Base-by-base conservation (phyloP, 2,888 invertebrate species). In the Drosophila macrospina region DNA sequence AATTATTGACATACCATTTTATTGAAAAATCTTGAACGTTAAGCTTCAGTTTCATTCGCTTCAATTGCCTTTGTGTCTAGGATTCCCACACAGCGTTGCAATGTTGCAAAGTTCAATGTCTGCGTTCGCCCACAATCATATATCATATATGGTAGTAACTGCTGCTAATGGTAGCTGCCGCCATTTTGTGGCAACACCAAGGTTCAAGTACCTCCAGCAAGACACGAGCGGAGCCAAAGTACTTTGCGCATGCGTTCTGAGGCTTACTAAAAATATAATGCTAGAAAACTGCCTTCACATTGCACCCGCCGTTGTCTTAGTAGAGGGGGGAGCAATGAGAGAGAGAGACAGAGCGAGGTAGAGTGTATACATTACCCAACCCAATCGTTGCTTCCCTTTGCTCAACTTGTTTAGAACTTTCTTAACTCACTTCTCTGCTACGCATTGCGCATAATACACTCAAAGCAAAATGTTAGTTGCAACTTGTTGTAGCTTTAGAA, bases 201-300 rank as follows among this genome's bases (percentile, higher is more conserved):
- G 86, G 85, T 85, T 85, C 85, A 85, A 80, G 88, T 88, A 85
- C 88, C 85, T 86, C 86, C 52, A 52, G 42, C 51, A 68, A 67
- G 64, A 60, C 57, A 51, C 52, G 30, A 69, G 65, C 51, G 39
- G 44, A 37, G 50, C 24, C 15, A 15, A 54, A 67, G 57, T 65
- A 64, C 69, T 62, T 75, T 47, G 65, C 85, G 75, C 83, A 82
- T 87, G 86, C 87, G 87, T 79, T 57, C 56, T 45, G 41, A 30
- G 54, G 41, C 60, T 67, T 62, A 65, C 72, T 52, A 57, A 68
- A 63, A 50, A 57, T 63, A 50, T 52, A 78, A 61, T 60, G 47
- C 69, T 78, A 66, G 69, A 71, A 75, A 78, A 75, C 26, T 78
- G 44, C 74, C 60, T 78, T 64, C 67, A 64, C 63, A 77, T 74